These are phyloP conservation scores for Drosophila setifemur DNA, from an alignment of 1,140 invertebrate species.

Conservation along the genomic window DNA sequence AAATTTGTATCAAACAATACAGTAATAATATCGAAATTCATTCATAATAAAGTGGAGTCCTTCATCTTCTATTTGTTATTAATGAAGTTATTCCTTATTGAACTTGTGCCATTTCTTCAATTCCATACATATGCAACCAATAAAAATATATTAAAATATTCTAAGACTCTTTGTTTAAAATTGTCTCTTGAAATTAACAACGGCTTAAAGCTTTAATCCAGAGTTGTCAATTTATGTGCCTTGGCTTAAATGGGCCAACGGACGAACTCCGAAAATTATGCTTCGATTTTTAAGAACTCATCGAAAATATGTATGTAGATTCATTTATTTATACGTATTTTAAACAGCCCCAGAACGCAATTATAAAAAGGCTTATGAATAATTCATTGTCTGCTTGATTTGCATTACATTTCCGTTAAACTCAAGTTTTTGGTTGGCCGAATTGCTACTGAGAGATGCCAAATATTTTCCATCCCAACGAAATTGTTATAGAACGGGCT, in stretches of 20 bases:
- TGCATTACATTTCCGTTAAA: not conserved
- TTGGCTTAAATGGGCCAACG: not conserved
- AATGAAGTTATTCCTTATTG: too few relatives aligned
- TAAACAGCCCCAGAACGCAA: not conserved
- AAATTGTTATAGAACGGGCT: not conserved
- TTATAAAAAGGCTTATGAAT: not conserved
- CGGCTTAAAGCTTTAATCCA: conserved; percentile 8
- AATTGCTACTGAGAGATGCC: not conserved
- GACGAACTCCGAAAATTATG: conserved; percentile 12
- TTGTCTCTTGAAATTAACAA: not conserved
- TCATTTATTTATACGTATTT: not conserved
- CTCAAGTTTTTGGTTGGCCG: too few relatives aligned
- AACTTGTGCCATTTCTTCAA: too few relatives aligned
- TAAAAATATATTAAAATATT: not conserved
- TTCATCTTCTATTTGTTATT: too few relatives aligned
- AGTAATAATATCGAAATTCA: too few relatives aligned
- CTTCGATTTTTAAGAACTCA: not conserved
- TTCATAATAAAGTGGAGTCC: too few relatives aligned
- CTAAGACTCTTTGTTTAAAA: not conserved
- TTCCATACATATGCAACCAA: not conserved
- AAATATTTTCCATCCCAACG: not conserved
- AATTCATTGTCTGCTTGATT: not conserved
- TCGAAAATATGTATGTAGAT: not conserved
- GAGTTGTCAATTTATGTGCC: not conserved
- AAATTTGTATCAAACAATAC: too few relatives aligned